Percentiles rank a stretch among this genome's conserved stretches.
Conservation (phyloP, 2,113 vertebrate species). For the Hydrochoerus hydrochaeris region DNA sequence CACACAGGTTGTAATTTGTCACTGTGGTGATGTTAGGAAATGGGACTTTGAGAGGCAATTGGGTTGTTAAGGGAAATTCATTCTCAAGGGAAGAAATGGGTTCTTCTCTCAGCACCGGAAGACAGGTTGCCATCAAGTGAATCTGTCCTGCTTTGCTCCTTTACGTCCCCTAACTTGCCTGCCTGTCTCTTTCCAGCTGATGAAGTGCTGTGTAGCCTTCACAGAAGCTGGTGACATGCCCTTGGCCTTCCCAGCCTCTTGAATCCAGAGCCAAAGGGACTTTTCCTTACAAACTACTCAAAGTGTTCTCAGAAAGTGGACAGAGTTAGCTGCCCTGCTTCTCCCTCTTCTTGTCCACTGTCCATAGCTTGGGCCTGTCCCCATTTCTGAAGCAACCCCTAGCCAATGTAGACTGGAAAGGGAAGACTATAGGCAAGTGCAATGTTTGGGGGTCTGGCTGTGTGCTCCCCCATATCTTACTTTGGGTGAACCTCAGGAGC, state of each 20-base stretch:
- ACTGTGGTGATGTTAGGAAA: background rate
- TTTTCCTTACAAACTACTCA: background rate
- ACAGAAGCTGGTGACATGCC: too few relatives aligned
- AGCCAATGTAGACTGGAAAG: background rate
- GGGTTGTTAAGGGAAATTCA: background rate
- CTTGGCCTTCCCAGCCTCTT: background rate
- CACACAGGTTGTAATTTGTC: too few relatives aligned
- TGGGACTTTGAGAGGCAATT: background rate
- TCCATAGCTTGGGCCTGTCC: background rate
- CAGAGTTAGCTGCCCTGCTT: background rate
- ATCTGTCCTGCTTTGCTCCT: background rate
- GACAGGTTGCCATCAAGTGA: background rate
- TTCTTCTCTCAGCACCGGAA: background rate
- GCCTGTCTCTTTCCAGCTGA: too few relatives aligned
- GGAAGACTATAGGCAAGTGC: background rate
- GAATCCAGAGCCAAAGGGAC: background rate
- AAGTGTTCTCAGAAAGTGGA: background rate
- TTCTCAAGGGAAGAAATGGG: background rate
- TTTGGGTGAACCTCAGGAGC: too few relatives aligned
- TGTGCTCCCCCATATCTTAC: background rate
- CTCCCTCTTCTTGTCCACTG: fast-evolving
- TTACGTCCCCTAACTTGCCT: background rate
- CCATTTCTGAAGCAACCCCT: background rate
- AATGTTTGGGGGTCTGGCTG: background rate
- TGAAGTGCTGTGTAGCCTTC: background rate